phyloP scores from a whole-genome alignment of 2,113 vertebrate species.

The Regulus satrapa region DNA sequence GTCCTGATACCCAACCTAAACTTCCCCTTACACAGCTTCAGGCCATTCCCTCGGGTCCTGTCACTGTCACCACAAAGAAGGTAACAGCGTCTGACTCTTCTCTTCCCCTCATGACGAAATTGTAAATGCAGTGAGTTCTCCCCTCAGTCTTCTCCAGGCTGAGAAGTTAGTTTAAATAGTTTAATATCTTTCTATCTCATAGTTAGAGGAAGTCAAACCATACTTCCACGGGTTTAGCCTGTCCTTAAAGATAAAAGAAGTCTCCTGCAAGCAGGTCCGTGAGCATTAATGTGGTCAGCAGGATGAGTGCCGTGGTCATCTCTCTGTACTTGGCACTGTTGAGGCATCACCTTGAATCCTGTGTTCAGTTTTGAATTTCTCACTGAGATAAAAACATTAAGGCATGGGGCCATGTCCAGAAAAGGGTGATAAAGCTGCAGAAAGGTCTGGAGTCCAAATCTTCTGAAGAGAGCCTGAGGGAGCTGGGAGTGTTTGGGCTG shows the following conservation, averaged over 20 bases:
- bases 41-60: rapidly evolving
- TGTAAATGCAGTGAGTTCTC: not conserved
- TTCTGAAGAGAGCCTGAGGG: not conserved
- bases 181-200: not conserved
- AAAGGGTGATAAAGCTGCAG: rapidly evolving
- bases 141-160: not conserved
- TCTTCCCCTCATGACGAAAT: not conserved
- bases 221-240: not conserved
- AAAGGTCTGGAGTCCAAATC: not conserved
- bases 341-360: not conserved
- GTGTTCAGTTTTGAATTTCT: not conserved
- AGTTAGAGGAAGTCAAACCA: not conserved
- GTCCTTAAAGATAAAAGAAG: not conserved
- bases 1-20: rapidly evolving
- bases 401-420: too few species aligned
- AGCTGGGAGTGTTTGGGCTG: not conserved
- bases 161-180: too few species aligned
- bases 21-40: rapidly evolving
- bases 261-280: not conserved
- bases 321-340: too few species aligned
- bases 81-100: not conserved
- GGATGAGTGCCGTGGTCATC: not conserved
- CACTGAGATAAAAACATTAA: not conserved
- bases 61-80: not conserved
- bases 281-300: not conserved